These are phyloP conservation scores for Chaunax sp. DNA, from an alignment of 2,797 vertebrate genomes.

Conservation along the genomic window DNA sequence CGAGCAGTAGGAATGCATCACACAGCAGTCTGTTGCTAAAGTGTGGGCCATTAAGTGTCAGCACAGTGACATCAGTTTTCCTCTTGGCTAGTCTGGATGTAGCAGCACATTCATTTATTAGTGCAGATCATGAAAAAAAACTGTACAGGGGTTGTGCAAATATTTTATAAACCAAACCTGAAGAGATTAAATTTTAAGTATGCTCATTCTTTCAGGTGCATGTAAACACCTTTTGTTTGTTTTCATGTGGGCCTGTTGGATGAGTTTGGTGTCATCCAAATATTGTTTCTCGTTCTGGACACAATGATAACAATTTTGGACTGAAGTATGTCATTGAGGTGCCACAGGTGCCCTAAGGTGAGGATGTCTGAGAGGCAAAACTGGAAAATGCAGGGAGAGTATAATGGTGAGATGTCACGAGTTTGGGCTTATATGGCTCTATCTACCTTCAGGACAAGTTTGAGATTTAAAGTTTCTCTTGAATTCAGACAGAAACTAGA, in stretches of 20 bases:
- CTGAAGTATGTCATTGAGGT: not conserved
- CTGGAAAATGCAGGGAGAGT: too few relatives aligned
- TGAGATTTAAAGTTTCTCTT: not conserved
- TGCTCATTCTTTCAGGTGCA: constrained; percentile 35
- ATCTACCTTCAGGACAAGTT: not conserved
- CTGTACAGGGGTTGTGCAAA: not conserved
- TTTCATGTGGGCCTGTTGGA: not conserved
- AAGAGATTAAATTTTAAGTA: too few relatives aligned
- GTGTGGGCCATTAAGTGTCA: constrained; percentile 23
- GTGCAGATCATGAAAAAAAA: constrained; percentile 23
- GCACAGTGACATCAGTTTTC: constrained; percentile 45
- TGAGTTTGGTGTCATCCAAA: constrained; percentile 11
- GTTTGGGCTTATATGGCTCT: not conserved
- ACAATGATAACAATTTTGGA: not conserved
- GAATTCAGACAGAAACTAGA: not conserved
- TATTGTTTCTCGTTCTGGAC: not conserved
- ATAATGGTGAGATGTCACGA: not conserved
- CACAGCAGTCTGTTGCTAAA: constrained; percentile 34
- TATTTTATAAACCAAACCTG: too few relatives aligned
- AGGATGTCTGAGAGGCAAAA: too few relatives aligned
- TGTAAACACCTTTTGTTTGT: constrained; percentile 4
- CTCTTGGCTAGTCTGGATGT: constrained; percentile 36
- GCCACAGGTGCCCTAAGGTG: not conserved
- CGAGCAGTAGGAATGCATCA: constrained; percentile 33
- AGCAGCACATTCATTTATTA: constrained; percentile 43